These are phyloP conservation scores for Incurvaria masculella DNA, from an alignment of 2,888 invertebrate species.

Conservation along the genomic window DNA sequence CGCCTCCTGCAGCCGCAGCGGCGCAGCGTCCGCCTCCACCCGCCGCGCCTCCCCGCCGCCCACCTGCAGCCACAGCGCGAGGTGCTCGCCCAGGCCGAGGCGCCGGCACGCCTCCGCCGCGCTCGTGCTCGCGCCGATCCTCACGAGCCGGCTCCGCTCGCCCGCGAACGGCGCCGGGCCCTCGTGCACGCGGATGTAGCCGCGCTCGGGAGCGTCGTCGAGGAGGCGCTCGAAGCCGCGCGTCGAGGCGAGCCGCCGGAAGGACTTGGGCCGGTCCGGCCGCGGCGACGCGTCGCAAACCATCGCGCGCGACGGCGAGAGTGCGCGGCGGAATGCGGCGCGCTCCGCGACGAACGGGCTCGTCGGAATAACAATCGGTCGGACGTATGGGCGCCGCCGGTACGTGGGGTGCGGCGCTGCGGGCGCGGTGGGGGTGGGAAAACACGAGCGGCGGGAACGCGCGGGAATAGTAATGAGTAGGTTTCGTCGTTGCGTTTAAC, in stretches of 20 bases:
- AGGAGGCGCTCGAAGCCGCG: slow-evolving; percentile 42
- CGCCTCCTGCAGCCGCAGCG: slow-evolving; percentile 60
- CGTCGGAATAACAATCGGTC: neutral
- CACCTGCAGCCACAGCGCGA: slow-evolving; percentile 53
- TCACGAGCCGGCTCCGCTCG: slow-evolving; percentile 53
- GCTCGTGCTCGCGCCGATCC: slow-evolving; percentile 55
- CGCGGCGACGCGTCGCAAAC: slow-evolving; percentile 52
- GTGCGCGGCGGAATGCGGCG: neutral
- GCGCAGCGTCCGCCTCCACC: slow-evolving; percentile 52
- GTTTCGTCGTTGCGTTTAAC: slow-evolving; percentile 5
- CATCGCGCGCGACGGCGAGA: slow-evolving; percentile 26
- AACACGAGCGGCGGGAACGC: slow-evolving; percentile 49
- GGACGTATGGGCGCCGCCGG: too few relatives aligned
- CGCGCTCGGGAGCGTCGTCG: slow-evolving; percentile 27
- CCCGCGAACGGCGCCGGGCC: slow-evolving; percentile 51
- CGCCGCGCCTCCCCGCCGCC: slow-evolving; percentile 57
- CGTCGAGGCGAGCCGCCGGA: slow-evolving; percentile 50
- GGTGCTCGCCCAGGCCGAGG: slow-evolving; percentile 46
- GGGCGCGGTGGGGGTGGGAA: slow-evolving; percentile 52
- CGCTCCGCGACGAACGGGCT: too few relatives aligned
- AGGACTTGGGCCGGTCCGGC: slow-evolving; percentile 37
- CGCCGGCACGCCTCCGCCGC: slow-evolving; percentile 51
- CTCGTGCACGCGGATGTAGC: slow-evolving; percentile 63
- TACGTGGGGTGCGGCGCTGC: slow-evolving; percentile 25
- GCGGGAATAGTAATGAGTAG: slow-evolving; percentile 31